Base-by-base conservation (phyloP, 2,113 vertebrate genomes). In the Camelus dromedarius region DNA sequence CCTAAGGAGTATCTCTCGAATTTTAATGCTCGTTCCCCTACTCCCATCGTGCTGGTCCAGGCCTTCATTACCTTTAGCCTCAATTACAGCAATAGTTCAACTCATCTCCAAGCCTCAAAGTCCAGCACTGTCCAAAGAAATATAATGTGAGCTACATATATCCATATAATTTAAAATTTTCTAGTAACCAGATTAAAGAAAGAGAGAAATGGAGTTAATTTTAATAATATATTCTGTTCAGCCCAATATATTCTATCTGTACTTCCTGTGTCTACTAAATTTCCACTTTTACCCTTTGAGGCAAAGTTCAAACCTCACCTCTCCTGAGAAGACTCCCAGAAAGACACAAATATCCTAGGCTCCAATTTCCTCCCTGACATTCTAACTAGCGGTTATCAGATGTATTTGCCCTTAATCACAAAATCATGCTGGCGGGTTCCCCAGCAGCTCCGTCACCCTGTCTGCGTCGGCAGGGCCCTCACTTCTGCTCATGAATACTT, bases 361-460 rank as follows among this genome's bases (percentile, higher is more conserved):
- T 89, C 32, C 69, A 24, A 20, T 1, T 8, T 14, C 54, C 79
- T 56, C 73, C 4, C 84, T 30, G 5, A 35, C 35, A 64, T 77
- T 35, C 66, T 80, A 42, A 64, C 10, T 16, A 24, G 32, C 32
- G 28, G 46, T 13, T 9, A 38, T 3, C 50, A 32, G 32, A 50
- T 50, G 20, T 52, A 73, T 28, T 93, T 2, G 3, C 16, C n/a
- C n/a, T 2, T 19, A 58, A 11, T 72, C 42, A 76, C 73, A 79
- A 72, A 32, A 54, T 18, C 10, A 38, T 6, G 20, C 22, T 19
- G 66, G 28, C 24, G n/a, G 24, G 58, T 10, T 19, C 56, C 95
- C 30, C 4, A 5, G 72, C 0, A 1, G 22, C 50, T 20, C 0
- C 2, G 67, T 16, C 20, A 5, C 4, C 5, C 24, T 2, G 73